phyloP scores from a whole-genome alignment of 2,888 invertebrate species.

The Diarsia dahlii region DNA sequence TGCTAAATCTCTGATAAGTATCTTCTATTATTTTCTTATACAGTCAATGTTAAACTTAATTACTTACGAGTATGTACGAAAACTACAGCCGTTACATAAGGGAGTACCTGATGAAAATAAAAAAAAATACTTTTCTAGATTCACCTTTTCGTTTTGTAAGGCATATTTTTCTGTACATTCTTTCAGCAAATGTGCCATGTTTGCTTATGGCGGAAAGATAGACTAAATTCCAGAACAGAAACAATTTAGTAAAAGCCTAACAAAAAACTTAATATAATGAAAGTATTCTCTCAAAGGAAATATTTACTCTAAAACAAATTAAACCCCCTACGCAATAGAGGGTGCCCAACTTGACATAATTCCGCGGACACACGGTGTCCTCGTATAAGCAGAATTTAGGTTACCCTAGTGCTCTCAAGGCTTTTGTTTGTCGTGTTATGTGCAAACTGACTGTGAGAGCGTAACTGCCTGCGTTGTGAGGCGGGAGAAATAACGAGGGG shows the following conservation, averaged over 20 bases:
- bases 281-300: background rate
- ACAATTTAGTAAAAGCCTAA: background rate
- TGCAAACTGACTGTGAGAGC: slow-evolving; percentile 47
- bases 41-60: background rate
- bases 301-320: background rate
- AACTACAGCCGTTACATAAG: too few species aligned
- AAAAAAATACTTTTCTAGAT: background rate
- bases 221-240: background rate
- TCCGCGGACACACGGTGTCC: slow-evolving; percentile 42
- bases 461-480: slow-evolving; percentile 42
- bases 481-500: slow-evolving; percentile 40
- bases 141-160: background rate
- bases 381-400: slow-evolving; percentile 60
- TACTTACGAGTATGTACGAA: background rate
- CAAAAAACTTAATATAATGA: background rate
- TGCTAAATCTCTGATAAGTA: background rate
- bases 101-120: background rate
- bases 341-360: slow-evolving; percentile 61
- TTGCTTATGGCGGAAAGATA: background rate
- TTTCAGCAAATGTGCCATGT: background rate
- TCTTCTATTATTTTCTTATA: background rate
- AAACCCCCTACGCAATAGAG: slow-evolving; percentile 27
- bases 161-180: background rate
- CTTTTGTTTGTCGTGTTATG: slow-evolving; percentile 63
- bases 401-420: slow-evolving; percentile 63